Evolutionary conservation across 2,888 invertebrate genomes (phyloP).

Genomic region (Trimorus sp.): DNA sequence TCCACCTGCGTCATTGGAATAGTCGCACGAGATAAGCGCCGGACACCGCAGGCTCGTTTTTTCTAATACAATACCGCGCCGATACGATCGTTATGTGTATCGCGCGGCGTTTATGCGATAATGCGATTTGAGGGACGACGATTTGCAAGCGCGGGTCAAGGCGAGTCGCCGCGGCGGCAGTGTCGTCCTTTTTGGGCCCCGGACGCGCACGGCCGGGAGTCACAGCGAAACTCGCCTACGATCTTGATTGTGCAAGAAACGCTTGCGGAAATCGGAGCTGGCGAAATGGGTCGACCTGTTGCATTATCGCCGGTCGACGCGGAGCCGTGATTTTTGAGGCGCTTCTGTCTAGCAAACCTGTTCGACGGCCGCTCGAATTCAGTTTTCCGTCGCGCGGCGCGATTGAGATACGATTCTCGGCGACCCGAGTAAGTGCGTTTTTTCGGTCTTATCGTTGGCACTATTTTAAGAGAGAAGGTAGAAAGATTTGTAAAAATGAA

Average conservation of each 20-base stretch:
- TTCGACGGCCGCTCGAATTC: neutral
- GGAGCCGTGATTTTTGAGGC: constrained; percentile 42
- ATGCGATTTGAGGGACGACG: constrained; percentile 41
- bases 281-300: constrained; percentile 47
- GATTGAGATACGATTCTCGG: no score
- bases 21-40: constrained; percentile 42
- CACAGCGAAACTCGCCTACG: neutral
- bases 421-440: neutral
- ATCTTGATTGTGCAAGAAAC: constrained; percentile 32
- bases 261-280: constrained; percentile 23
- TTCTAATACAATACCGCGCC: constrained; percentile 57
- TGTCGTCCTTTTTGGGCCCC: neutral
- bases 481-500: no score
- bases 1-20: constrained; percentile 35
- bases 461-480: no score
- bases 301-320: constrained; percentile 39
- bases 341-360: constrained; percentile 2
- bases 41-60: constrained; percentile 40
- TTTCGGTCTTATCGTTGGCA: no score
- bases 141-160: constrained; percentile 58
- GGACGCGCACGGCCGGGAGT: no score
- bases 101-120: constrained; percentile 24
- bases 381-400: no score
- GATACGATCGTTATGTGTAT: constrained; percentile 55
- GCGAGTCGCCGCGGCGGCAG: constrained; percentile 41